These are phyloP conservation scores for Synchiropus splendidus DNA, from an alignment of 2,113 vertebrate genomes.

Conservation along the genomic window DNA sequence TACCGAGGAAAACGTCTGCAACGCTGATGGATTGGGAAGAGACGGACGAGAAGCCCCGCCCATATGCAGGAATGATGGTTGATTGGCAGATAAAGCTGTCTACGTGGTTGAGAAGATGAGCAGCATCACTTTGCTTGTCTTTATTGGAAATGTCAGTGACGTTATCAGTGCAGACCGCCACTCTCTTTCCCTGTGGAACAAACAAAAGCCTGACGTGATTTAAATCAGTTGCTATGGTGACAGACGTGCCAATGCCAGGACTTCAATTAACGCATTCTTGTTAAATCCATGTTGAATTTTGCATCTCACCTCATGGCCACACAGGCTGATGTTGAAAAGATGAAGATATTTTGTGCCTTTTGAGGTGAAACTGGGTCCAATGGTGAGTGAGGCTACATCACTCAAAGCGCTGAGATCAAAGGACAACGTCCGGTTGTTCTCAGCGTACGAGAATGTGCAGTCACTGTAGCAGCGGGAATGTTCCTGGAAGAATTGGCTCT, in stretches of 20 bases:
- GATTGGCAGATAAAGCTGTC: slow-evolving; percentile 91
- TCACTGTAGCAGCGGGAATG: slow-evolving; percentile 88
- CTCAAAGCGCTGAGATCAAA: slow-evolving; percentile 83
- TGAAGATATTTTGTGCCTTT: slow-evolving; percentile 96
- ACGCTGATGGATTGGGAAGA: slow-evolving; percentile 92
- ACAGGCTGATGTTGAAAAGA: slow-evolving; percentile 93
- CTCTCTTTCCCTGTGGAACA: slow-evolving; percentile 37
- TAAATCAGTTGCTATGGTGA: not conserved
- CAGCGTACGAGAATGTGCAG: slow-evolving; percentile 71
- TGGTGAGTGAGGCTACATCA: slow-evolving; percentile 74
- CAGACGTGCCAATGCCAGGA: not conserved
- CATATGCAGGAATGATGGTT: slow-evolving; percentile 90
- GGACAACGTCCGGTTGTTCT: slow-evolving; percentile 77
- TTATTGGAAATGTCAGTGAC: slow-evolving; percentile 84
- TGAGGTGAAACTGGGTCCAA: slow-evolving; percentile 91
- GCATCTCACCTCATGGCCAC: slow-evolving; percentile 76
- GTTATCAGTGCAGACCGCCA: slow-evolving; percentile 80
- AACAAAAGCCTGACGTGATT: slow-evolving; percentile 9
- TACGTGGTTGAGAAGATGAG: slow-evolving; percentile 75
- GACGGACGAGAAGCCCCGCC: slow-evolving; percentile 85
- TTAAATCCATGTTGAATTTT: too few relatives aligned
- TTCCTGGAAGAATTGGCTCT: slow-evolving; percentile 64
- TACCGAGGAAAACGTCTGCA: slow-evolving; percentile 87
- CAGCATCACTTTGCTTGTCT: slow-evolving; percentile 71
- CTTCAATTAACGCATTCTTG: too few relatives aligned